Base-by-base conservation (phyloP, 2,888 invertebrate species). In the Brassicogethes aeneus region DNA sequence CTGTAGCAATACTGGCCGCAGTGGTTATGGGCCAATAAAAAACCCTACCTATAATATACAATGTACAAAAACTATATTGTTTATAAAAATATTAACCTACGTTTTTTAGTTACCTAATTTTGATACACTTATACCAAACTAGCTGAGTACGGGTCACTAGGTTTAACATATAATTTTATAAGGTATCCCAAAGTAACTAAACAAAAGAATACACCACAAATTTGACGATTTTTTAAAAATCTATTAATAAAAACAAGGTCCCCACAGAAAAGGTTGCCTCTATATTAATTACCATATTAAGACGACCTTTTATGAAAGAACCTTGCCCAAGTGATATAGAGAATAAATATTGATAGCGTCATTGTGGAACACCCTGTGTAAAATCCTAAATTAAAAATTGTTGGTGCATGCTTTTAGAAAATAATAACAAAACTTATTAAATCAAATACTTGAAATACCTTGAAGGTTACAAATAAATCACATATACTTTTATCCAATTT, bases 61-160 rank as follows among this genome's bases (percentile, higher is more conserved):
- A 67, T 67, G 65, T 68, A 67, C 66, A 68, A 66, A 66, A 68
- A 60, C 62, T 65, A 60, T 55, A 55, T 54, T 55, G 57, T 56
- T 61, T 62, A 65, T 62, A 64, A 64, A 65, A 64, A 62, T 63
- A 64, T 63, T 63, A 65, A 55, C 55, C 61, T 65, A 61, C 50
- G 52, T 50, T 44, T 53, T 54, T 51, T 40, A 32, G 42, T 44
- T 43, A 45, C 46, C 45, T 40, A 50, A 45, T 44, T 52, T 48
- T 42, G 45, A 44, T 50, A 50, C 46, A 50, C 45, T 43, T 39
- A 45, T 52, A 51, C 45, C 45, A 51, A 52, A 47, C 40, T 38
- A 44, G 43, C 36, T 29, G 45, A 45, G 43, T 48, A 49, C 44
- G 48, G n/a, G 44, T 44, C 44, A 41, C 34, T 37, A 37, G 3